Evolutionary conservation across 2,113 vertebrate genomes (phyloP).

Genomic region (Desmodus rotundus): DNA sequence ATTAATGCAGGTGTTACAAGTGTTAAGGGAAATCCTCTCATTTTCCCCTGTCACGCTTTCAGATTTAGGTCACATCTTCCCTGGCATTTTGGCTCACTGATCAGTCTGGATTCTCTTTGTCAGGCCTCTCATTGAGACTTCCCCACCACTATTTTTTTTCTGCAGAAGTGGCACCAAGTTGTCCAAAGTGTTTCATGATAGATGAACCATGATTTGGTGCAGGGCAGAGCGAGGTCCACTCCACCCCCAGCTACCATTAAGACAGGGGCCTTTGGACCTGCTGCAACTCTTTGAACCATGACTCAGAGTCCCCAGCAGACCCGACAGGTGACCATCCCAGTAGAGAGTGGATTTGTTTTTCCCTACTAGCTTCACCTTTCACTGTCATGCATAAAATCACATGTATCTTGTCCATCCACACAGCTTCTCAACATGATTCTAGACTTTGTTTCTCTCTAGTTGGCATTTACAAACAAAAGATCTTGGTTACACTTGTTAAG

Average conservation of each 20-base stretch:
- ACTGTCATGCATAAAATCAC: background rate
- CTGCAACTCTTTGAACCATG: background rate
- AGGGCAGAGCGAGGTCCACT: background rate
- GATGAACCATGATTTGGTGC: background rate
- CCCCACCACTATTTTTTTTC: background rate
- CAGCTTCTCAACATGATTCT: background rate
- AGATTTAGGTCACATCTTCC: background rate
- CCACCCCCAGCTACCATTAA: background rate
- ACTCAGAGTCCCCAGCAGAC: background rate
- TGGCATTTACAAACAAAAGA: slow-evolving; percentile 7
- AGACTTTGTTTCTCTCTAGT: background rate
- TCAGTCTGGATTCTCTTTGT: background rate
- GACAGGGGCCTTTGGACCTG: background rate
- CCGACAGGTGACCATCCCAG: background rate
- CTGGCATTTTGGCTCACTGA: background rate
- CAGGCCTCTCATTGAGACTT: background rate
- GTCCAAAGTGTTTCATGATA: background rate
- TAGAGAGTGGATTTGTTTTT: background rate
- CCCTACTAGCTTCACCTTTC: background rate
- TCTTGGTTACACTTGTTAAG: background rate
- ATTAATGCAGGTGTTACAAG: background rate
- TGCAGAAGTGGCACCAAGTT: background rate
- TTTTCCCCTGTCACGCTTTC: background rate
- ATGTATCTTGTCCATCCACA: background rate
- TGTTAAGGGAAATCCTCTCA: background rate